A percentile compares a stretch with the other conserved stretches of the same genome.
These are phyloP conservation scores for Coptodon bakossiorum DNA, from an alignment of 2,113 vertebrate genomes.

Conservation along the genomic window DNA sequence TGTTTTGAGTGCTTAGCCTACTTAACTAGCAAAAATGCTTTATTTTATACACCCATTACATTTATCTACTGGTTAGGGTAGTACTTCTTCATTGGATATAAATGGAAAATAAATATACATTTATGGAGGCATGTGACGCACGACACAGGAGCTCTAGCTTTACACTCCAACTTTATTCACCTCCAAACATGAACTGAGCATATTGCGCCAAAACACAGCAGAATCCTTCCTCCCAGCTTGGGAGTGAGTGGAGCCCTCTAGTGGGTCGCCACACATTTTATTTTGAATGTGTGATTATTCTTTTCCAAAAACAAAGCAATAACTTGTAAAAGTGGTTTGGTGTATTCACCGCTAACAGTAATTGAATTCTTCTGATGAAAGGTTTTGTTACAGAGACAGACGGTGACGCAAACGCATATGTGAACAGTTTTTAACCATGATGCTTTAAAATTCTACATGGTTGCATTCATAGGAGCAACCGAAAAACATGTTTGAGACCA, in stretches of 20 bases:
- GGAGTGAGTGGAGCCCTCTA: not conserved
- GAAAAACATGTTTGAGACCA: not conserved
- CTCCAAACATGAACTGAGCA: not conserved
- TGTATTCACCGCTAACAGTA: not conserved
- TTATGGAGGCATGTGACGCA: not conserved
- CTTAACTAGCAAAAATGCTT: not conserved
- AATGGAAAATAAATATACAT: not conserved
- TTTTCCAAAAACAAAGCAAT: not conserved
- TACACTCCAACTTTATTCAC: not conserved
- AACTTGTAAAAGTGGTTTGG: not conserved
- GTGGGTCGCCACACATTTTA: not conserved
- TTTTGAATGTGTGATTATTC: not conserved
- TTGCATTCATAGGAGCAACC: not conserved
- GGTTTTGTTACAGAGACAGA: not conserved
- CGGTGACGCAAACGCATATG: too few species aligned
- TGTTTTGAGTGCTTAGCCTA: not conserved
- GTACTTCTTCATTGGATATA: not conserved
- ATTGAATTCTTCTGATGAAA: not conserved
- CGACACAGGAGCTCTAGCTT: not conserved
- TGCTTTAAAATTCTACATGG: not conserved
- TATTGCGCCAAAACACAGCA: not conserved
- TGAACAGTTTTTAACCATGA: too few species aligned
- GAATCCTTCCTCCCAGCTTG: not conserved
- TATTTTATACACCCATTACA: not conserved
- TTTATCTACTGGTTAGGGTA: not conserved